Evolutionary conservation across 2,113 vertebrate genomes (phyloP).

Genomic region (Crypturellus undulatus): DNA sequence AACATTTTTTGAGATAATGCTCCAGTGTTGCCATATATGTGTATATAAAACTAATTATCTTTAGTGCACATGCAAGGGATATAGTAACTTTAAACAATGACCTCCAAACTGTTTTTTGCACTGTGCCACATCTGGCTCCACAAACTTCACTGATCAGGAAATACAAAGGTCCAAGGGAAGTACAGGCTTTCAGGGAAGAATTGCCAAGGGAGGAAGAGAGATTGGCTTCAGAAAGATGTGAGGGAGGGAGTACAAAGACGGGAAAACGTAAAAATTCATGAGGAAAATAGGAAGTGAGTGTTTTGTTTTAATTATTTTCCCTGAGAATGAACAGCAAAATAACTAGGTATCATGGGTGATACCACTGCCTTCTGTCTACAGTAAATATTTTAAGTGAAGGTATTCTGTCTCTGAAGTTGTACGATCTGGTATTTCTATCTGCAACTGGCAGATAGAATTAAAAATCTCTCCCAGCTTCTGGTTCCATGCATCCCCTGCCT

Average conservation of each 20-base stretch:
- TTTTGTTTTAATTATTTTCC: background rate
- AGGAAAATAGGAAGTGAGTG: background rate
- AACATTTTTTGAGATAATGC: background rate
- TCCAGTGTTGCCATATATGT: background rate
- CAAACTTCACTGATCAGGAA: background rate
- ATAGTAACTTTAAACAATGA: background rate
- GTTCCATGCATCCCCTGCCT: background rate
- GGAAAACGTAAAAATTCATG: background rate
- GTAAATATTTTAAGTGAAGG: background rate
- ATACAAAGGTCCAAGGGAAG: background rate
- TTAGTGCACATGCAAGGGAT: accelerated
- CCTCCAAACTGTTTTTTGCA: background rate
- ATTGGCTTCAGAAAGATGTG: background rate
- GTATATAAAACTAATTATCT: background rate
- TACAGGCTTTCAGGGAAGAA: background rate
- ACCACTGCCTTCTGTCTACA: background rate
- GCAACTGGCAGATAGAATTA: background rate
- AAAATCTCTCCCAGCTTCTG: background rate
- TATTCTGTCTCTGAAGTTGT: background rate
- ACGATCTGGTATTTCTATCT: background rate
- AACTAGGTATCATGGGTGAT: background rate
- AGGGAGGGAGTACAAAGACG: background rate
- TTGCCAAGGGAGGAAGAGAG: background rate
- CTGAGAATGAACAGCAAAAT: background rate
- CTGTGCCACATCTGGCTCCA: background rate